Conservation (phyloP, 2,113 vertebrate genomes). For the Oncorhynchus keta region DNA sequence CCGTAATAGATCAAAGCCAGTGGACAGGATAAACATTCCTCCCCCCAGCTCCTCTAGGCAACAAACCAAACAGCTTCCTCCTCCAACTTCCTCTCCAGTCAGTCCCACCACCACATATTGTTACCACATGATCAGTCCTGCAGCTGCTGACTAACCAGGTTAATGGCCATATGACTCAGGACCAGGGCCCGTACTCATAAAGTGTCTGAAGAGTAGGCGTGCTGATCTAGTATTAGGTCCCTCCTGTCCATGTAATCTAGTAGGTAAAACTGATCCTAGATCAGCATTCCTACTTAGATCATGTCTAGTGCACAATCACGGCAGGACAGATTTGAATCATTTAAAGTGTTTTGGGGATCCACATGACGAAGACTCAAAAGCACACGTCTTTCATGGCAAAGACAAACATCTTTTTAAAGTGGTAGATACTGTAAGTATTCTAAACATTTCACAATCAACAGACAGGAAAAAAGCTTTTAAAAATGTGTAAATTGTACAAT, state of each 20-base stretch:
- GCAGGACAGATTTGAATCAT: neutral
- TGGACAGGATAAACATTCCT: conserved; percentile 48
- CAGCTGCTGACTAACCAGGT: neutral
- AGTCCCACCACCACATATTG: conserved; percentile 30
- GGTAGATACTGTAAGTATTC: too few species aligned
- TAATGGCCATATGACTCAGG: neutral
- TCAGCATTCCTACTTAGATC: neutral
- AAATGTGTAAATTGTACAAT: neutral
- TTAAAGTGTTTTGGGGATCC: too few species aligned
- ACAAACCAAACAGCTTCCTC: conserved; percentile 29
- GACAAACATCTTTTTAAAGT: too few species aligned
- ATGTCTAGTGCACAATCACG: too few species aligned
- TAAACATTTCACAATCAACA: too few species aligned
- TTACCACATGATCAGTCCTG: conserved; percentile 19
- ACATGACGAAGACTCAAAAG: too few species aligned
- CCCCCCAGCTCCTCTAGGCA: conserved; percentile 31
- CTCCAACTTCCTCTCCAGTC: conserved; percentile 19
- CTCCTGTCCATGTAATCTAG: neutral
- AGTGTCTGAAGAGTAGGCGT: neutral
- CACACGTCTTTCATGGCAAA: too few species aligned
- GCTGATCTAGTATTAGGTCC: neutral
- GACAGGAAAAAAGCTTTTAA: too few species aligned
- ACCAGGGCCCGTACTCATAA: neutral
- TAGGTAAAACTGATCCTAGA: neutral
- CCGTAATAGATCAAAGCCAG: conserved; percentile 36